Conservation (phyloP, 2,797 vertebrate species). For the Oryzias dopingdopingensis region DNA sequence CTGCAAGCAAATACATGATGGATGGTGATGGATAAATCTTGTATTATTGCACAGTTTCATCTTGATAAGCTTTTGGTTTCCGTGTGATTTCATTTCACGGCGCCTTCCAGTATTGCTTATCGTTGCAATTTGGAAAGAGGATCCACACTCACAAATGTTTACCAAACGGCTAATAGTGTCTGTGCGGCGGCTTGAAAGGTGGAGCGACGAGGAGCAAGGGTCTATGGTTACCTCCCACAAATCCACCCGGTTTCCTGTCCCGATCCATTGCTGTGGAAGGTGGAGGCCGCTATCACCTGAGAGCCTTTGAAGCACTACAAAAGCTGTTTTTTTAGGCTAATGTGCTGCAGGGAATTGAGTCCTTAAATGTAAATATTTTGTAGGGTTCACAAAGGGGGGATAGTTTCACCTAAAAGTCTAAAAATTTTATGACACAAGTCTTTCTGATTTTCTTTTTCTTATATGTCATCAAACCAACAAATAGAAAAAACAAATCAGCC, state of each 20-base stretch:
- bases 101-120: slow-evolving; percentile 72
- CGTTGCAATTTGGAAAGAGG: slow-evolving; percentile 75
- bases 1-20: slow-evolving; percentile 77
- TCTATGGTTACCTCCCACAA: slow-evolving; percentile 61
- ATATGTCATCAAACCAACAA: too few species aligned
- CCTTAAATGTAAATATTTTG: too few species aligned
- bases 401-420: too few species aligned
- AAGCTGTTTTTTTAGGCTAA: too few species aligned
- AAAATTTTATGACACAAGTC: too few species aligned
- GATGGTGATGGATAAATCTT: slow-evolving; percentile 81
- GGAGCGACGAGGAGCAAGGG: slow-evolving; percentile 23
- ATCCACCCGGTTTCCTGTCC: slow-evolving; percentile 39
- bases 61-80: slow-evolving; percentile 80
- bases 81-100: slow-evolving; percentile 75
- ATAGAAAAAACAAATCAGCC: too few species aligned
- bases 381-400: too few species aligned
- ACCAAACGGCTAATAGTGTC: slow-evolving; percentile 50
- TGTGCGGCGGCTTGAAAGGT: slow-evolving; percentile 37
- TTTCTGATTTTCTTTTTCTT: too few species aligned
- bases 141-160: slow-evolving; percentile 63
- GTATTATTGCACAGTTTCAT: slow-evolving; percentile 75
- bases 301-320: slow-evolving; percentile 31
- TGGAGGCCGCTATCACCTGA: slow-evolving; percentile 31
- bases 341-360: too few species aligned
- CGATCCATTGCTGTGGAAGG: slow-evolving; percentile 36